Evolutionary conservation across 2,113 vertebrate species (phyloP).

Genomic region (Oncorhynchus keta): DNA sequence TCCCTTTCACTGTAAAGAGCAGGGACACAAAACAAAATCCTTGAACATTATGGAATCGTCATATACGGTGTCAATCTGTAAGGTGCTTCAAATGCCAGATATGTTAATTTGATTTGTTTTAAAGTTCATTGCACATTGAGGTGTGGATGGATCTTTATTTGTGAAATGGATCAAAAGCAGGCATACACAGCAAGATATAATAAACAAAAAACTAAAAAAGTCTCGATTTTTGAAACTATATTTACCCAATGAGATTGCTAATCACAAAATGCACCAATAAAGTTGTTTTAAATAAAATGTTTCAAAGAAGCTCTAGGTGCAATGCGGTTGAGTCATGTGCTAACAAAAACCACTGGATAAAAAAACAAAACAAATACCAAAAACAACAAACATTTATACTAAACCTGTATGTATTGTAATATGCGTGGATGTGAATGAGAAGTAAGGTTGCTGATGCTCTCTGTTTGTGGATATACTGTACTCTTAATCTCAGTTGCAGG

Average conservation of each 20-base stretch:
- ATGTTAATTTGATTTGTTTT: slow-evolving; percentile 66
- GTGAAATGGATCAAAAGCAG: slow-evolving; percentile 58
- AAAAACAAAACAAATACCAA: slow-evolving; percentile 31
- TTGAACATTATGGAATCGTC: slow-evolving; percentile 12
- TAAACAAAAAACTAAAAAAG: slow-evolving; percentile 41
- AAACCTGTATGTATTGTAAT: slow-evolving; percentile 3
- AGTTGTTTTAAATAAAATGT: slow-evolving; percentile 41
- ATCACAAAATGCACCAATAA: slow-evolving; percentile 72
- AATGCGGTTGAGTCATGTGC: slow-evolving; percentile 45
- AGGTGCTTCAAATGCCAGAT: slow-evolving; percentile 64
- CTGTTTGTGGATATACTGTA: slow-evolving; percentile 31
- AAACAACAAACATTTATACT: slow-evolving; percentile 14
- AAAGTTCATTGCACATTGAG: slow-evolving; percentile 64
- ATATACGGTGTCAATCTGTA: slow-evolving; percentile 50
- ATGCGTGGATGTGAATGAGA: slow-evolving; percentile 15
- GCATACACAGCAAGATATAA: slow-evolving; percentile 59
- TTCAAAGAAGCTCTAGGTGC: slow-evolving; percentile 58
- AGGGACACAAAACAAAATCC: slow-evolving; percentile 24
- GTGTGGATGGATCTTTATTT: slow-evolving; percentile 46
- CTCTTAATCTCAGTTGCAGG: slow-evolving; percentile 31
- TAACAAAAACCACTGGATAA: slow-evolving; percentile 29
- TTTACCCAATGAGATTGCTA: slow-evolving; percentile 73
- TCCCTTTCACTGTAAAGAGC: slow-evolving; percentile 32
- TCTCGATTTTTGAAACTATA: slow-evolving; percentile 57
- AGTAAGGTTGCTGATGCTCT: slow-evolving; percentile 33